phyloP scores from a whole-genome alignment of 2,113 vertebrate genomes.

The Apteryx owenii region DNA sequence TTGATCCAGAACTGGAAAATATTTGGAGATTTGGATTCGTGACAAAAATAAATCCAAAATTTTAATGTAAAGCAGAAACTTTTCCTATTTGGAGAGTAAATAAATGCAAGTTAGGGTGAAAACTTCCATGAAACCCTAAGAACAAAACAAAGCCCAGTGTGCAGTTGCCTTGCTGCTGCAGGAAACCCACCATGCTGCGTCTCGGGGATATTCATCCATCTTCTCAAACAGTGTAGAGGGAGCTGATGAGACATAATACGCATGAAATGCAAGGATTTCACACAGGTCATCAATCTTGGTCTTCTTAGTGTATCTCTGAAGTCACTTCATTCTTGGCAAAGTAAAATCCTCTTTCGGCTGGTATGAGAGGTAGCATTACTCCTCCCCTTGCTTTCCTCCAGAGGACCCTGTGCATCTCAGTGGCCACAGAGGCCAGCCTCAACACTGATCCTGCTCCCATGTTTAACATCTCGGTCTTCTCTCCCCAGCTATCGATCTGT shows the following conservation, averaged over 20 bases:
- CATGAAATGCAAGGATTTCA: background rate
- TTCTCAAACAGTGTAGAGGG: background rate
- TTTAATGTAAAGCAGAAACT: background rate
- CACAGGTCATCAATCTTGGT: accelerated
- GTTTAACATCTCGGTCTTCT: background rate
- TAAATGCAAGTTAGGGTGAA: background rate
- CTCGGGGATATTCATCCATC: background rate
- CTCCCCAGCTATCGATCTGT: slow-evolving; percentile 90
- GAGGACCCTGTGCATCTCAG: accelerated
- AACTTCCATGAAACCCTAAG: background rate
- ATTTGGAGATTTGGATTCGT: background rate
- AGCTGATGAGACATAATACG: too few relatives aligned
- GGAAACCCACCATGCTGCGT: background rate
- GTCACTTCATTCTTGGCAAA: background rate
- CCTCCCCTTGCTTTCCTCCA: background rate
- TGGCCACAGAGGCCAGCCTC: accelerated
- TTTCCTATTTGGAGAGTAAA: background rate
- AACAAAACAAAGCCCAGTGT: background rate
- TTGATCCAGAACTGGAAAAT: background rate
- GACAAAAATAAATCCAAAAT: background rate
- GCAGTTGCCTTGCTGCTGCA: background rate
- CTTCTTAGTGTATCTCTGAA: accelerated
- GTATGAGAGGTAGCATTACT: background rate
- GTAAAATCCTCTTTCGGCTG: background rate
- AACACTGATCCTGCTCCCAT: background rate